phyloP scores from a whole-genome alignment of 2,888 invertebrate genomes.

The Pinctada fucata region DNA sequence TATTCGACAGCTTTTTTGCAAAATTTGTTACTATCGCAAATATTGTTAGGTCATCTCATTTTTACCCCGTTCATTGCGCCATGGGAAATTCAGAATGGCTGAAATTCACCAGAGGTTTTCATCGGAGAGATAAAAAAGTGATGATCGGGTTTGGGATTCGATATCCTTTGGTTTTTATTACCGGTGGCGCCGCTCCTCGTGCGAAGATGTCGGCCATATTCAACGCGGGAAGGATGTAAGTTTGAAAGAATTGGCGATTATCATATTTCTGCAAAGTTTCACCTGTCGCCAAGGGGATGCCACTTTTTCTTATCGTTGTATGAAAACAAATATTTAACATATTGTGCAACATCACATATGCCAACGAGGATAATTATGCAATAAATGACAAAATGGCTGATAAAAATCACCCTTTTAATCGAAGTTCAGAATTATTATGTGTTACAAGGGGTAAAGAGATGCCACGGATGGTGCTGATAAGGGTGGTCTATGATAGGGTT shows the following conservation, averaged over 20 bases:
- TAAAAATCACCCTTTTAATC: not conserved
- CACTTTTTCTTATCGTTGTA: not conserved
- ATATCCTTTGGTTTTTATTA: not conserved
- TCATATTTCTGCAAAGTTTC: not conserved
- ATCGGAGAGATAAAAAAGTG: not conserved
- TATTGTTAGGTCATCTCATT: too few relatives aligned
- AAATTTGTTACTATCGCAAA: too few relatives aligned
- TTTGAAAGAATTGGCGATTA: not conserved
- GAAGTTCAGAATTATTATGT: not conserved
- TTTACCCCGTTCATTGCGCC: not conserved
- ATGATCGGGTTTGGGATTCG: not conserved
- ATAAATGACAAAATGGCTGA: not conserved
- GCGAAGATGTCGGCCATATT: not conserved
- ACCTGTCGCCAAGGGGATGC: not conserved
- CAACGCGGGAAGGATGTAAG: not conserved
- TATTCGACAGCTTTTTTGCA: too few relatives aligned
- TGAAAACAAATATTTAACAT: not conserved
- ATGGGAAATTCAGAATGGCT: not conserved
- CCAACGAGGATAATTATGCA: not conserved
- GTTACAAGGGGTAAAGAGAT: too few relatives aligned
- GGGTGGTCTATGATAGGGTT: too few relatives aligned
- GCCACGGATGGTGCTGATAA: too few relatives aligned
- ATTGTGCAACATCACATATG: not conserved
- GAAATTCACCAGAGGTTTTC: conserved; percentile 16
- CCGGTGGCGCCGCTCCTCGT: not conserved